Conservation (phyloP, 2,888 invertebrate species). For the Cephonodes hylas region DNA sequence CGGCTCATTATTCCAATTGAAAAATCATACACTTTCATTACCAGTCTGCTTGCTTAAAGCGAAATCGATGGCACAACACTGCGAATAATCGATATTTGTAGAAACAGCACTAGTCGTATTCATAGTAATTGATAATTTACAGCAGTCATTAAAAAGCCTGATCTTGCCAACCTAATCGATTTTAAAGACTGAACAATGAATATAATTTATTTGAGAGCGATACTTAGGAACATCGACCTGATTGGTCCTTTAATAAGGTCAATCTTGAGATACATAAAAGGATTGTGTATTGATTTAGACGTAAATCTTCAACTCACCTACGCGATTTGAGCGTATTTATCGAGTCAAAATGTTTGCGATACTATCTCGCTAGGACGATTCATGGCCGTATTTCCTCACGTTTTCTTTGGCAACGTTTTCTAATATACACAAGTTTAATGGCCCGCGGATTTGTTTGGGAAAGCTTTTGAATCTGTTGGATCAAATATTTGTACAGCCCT, state of each 20-base stretch:
- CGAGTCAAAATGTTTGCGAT: not conserved
- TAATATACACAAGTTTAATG: not conserved
- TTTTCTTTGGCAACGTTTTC: not conserved
- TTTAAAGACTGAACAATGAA: not conserved
- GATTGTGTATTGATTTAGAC: too few relatives aligned
- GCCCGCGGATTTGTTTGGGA: not conserved
- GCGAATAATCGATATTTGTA: not conserved
- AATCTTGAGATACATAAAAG: not conserved
- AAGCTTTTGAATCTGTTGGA: not conserved
- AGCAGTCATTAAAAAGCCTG: not conserved
- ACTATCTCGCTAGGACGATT: not conserved
- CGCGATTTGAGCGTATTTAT: not conserved
- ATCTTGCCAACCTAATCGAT: not conserved
- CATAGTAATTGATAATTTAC: not conserved
- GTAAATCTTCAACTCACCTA: not conserved
- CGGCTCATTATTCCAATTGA: not conserved
- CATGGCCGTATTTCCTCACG: not conserved
- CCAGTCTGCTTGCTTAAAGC: not conserved
- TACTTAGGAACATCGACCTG: not conserved
- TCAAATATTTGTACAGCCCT: not conserved
- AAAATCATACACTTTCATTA: not conserved
- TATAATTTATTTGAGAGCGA: not conserved
- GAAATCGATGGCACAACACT: not conserved
- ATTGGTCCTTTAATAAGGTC: not conserved
- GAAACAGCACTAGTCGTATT: not conserved